Evolutionary conservation across 2,113 vertebrate species (phyloP).

Genomic region (Sinocyclocheilus maitianheensis): DNA sequence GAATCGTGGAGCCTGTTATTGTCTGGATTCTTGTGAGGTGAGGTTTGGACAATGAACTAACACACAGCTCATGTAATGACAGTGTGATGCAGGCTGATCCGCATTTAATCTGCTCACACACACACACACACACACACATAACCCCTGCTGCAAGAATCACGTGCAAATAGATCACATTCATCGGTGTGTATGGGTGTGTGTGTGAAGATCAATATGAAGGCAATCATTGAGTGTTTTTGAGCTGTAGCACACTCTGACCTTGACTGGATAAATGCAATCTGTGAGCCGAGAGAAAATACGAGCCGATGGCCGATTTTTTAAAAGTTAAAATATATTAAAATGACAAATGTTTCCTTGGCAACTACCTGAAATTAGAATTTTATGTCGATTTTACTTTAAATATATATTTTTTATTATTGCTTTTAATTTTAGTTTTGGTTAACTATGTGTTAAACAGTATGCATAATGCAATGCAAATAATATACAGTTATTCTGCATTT

Average conservation of each 20-base stretch:
- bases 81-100: not conserved
- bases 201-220: conserved; percentile 70
- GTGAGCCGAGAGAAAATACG: conserved; percentile 53
- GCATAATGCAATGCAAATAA: not conserved
- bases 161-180: conserved; percentile 36
- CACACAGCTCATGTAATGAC: not conserved
- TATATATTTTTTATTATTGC: too few species aligned
- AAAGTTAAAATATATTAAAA: too few species aligned
- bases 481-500: not conserved
- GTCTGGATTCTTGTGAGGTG: not conserved
- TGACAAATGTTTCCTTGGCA: too few species aligned
- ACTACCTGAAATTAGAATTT: too few species aligned
- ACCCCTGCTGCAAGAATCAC: not conserved
- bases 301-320: conserved; percentile 38
- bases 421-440: too few species aligned
- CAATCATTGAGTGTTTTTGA: conserved; percentile 65
- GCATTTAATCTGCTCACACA: not conserved
- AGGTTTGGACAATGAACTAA: not conserved
- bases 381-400: too few species aligned
- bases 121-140: not conserved
- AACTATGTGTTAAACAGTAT: not conserved
- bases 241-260: conserved; percentile 63
- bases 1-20: not conserved
- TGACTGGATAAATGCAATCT: conserved; percentile 62
- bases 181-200: not conserved